Conservation (phyloP, 1,140 invertebrate genomes). For the Sminthurides bifidus region DNA sequence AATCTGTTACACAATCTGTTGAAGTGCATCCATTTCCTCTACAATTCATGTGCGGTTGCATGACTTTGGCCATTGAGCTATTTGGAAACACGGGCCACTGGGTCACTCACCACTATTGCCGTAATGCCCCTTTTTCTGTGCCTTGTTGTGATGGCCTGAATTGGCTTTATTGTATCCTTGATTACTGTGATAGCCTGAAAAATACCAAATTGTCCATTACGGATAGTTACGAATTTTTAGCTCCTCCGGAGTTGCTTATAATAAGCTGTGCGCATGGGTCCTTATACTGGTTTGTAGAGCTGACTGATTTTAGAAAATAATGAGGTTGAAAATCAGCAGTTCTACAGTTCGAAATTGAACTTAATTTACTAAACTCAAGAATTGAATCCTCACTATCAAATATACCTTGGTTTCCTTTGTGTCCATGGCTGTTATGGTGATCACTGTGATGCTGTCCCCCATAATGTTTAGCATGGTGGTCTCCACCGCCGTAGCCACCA, state of each 20-base stretch:
- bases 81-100: background rate
- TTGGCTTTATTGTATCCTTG: constrained; percentile 12
- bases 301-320: too few species aligned
- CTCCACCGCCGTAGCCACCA: background rate
- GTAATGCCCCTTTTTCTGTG: constrained; percentile 21
- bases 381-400: background rate
- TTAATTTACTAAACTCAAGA: background rate
- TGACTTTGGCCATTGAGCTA: background rate
- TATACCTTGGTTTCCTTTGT: constrained; percentile 16
- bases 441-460: background rate
- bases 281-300: too few species aligned
- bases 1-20: too few species aligned
- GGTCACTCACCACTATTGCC: background rate
- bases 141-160: constrained; percentile 17
- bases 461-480: constrained; percentile 3
- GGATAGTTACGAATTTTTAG: background rate
- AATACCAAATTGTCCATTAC: background rate
- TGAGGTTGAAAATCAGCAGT: background rate
- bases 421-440: constrained; percentile 7
- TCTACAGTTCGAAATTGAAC: background rate
- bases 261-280: too few species aligned
- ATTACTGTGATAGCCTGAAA: constrained; percentile 6
- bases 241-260: too few species aligned
- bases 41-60: background rate
- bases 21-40: background rate